These are phyloP conservation scores for Sesamia inferens DNA, from an alignment of 2,888 invertebrate species.

Conservation along the genomic window DNA sequence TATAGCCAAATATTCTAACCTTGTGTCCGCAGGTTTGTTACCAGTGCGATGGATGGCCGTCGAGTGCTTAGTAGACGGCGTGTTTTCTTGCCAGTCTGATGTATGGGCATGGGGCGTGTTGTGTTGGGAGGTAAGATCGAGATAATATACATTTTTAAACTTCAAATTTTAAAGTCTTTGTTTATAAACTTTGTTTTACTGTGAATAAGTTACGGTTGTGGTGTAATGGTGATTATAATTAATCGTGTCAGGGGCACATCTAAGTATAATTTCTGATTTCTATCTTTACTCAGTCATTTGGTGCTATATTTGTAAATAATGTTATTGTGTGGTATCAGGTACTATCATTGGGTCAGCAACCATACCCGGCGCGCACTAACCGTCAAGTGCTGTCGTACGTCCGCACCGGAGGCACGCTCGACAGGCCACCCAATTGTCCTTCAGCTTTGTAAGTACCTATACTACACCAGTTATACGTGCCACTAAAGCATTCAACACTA, in stretches of 20 bases:
- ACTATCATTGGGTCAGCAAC: slow-evolving; percentile 98
- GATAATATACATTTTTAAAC: neutral
- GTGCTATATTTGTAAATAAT: neutral
- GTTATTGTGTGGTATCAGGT: slow-evolving; percentile 82
- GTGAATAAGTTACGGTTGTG: neutral
- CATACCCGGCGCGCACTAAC: slow-evolving; percentile 98
- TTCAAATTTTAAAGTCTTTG: neutral
- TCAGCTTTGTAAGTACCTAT: slow-evolving; percentile 91
- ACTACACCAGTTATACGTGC: neutral
- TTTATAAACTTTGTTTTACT: neutral
- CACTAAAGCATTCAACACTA: neutral
- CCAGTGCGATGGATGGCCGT: slow-evolving; percentile 99
- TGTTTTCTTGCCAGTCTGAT: slow-evolving; percentile 99
- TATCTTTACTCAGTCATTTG: neutral
- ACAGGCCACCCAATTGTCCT: slow-evolving; percentile 95
- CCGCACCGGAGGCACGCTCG: slow-evolving; percentile 95
- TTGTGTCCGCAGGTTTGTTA: slow-evolving; percentile 91
- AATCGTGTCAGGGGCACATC: neutral
- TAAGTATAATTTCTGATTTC: neutral
- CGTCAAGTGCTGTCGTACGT: slow-evolving; percentile 97
- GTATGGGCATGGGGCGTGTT: slow-evolving; percentile 98
- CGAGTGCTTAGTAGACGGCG: slow-evolving; percentile 98
- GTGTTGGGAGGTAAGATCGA: slow-evolving; percentile 94
- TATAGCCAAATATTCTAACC: slow-evolving; percentile 2
- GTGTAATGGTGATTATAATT: neutral